Conservation (phyloP, 64 coral and sea anemone species). For the Catalaphyllia jardinei region DNA sequence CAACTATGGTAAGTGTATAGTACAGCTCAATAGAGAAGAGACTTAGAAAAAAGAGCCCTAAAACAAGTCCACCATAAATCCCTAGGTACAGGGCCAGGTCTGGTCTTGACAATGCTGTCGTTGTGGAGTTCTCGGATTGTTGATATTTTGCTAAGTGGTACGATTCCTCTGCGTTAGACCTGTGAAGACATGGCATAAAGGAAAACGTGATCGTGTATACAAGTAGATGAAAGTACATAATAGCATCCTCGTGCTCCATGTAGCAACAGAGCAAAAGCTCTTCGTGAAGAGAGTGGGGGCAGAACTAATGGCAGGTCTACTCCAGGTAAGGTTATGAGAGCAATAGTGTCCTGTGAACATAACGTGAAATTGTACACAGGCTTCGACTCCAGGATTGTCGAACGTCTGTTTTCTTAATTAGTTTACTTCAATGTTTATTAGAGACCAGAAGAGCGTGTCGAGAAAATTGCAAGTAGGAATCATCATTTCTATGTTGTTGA, state of each 20-base stretch:
- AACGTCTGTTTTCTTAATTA: too few species aligned
- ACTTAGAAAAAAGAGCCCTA: slow-evolving; percentile 36
- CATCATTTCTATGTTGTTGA: not conserved
- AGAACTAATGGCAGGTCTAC: too few species aligned
- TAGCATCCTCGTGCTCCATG: not conserved
- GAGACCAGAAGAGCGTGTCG: too few species aligned
- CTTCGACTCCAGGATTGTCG: too few species aligned
- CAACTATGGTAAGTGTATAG: slow-evolving; percentile 52
- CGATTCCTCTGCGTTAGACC: slow-evolving; percentile 64
- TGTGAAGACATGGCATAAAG: not conserved
- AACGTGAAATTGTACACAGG: too few species aligned
- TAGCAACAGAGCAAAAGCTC: not conserved
- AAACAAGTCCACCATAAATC: slow-evolving; percentile 59
- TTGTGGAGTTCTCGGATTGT: slow-evolving; percentile 24
- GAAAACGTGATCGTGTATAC: not conserved
- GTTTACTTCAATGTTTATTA: too few species aligned
- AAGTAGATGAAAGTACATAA: not conserved
- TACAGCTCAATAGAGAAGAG: slow-evolving; percentile 50
- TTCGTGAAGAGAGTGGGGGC: too few species aligned
- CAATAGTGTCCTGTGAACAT: too few species aligned
- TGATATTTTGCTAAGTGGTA: slow-evolving; percentile 22
- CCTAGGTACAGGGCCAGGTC: slow-evolving; percentile 42
- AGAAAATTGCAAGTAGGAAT: too few species aligned
- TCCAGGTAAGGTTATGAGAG: too few species aligned
- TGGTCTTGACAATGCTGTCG: not conserved